Evolutionary conservation across 2,888 invertebrate species (phyloP).

Genomic region (Tetragonula carbonaria): DNA sequence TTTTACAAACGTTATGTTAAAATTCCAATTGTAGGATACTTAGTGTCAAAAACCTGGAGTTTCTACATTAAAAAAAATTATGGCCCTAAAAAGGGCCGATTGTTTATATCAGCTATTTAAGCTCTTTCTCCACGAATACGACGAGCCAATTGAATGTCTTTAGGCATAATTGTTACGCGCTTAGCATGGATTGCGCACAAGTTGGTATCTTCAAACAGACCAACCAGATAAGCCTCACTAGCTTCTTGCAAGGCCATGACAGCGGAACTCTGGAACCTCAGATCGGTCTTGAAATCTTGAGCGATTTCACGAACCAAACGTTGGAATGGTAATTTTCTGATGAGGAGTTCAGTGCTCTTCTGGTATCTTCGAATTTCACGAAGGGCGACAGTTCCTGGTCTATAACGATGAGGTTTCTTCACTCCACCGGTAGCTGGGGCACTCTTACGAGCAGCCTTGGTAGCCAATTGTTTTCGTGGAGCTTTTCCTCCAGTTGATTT

Average conservation of each 20-base stretch:
- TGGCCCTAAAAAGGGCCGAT: conserved; percentile 56
- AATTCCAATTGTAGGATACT: too few relatives aligned
- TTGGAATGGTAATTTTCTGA: conserved; percentile 90
- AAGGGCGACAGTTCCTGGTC: conserved; percentile 89
- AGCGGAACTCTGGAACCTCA: conserved; percentile 89
- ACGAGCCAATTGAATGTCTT: conserved; percentile 86
- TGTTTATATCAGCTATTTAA: background rate
- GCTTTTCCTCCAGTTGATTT: conserved; percentile 99
- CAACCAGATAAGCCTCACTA: conserved; percentile 87
- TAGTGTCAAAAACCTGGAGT: background rate
- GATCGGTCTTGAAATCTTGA: conserved; percentile 90
- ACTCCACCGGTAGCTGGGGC: conserved; percentile 98
- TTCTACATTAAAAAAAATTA: background rate
- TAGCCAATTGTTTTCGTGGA: conserved; percentile 95
- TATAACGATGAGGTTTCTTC: conserved; percentile 92
- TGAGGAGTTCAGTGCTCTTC: conserved; percentile 89
- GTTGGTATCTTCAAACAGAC: conserved; percentile 91
- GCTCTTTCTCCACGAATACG: conserved; percentile 67
- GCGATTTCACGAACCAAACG: conserved; percentile 90
- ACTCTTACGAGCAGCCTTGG: conserved; percentile 97
- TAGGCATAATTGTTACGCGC: conserved; percentile 88
- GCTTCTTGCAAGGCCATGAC: conserved; percentile 89
- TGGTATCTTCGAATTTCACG: conserved; percentile 90
- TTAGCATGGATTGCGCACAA: conserved; percentile 91
- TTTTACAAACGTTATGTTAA: too few relatives aligned